These are phyloP conservation scores for Penaeus vannamei DNA, from an alignment of 1,140 invertebrate genomes.

Conservation along the genomic window DNA sequence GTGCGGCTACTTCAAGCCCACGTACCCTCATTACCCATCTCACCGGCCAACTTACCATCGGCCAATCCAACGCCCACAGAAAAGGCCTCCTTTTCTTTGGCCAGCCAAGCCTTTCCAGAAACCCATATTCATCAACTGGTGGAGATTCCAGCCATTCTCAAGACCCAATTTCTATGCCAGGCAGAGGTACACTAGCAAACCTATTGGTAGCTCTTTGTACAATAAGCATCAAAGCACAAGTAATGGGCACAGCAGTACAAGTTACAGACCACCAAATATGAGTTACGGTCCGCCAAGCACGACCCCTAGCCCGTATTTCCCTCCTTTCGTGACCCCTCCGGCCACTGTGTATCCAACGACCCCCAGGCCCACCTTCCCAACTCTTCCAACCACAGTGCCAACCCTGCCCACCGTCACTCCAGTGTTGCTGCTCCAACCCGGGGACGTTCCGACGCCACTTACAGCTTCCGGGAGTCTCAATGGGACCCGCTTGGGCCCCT, in stretches of 20 bases:
- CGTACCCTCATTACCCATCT: constrained; percentile 30
- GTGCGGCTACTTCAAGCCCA: constrained; percentile 53
- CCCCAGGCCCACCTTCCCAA: background rate
- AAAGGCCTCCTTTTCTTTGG: background rate
- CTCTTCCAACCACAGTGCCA: background rate
- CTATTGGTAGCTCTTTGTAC: background rate
- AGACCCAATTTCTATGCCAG: background rate
- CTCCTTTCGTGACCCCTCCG: background rate
- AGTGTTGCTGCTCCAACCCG: background rate
- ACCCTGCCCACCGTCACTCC: constrained; percentile 36
- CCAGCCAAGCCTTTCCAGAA: constrained; percentile 22
- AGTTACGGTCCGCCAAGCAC: background rate
- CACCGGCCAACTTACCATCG: constrained; percentile 1
- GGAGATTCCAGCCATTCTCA: constrained; percentile 21
- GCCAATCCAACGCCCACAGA: background rate
- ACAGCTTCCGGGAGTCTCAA: background rate
- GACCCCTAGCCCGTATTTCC: background rate
- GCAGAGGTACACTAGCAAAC: constrained; percentile 31
- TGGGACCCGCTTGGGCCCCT: too few species aligned
- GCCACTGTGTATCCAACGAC: constrained; percentile 15
- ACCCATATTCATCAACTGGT: background rate
- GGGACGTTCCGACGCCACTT: too few species aligned
- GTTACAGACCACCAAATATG: too few species aligned
- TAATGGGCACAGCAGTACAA: background rate
- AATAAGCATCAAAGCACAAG: background rate